Percentiles rank a stretch among this genome's conserved stretches.
These are phyloP conservation scores for Aptenodytes patagonicus DNA, from an alignment of 2,113 vertebrate genomes.

Conservation along the genomic window DNA sequence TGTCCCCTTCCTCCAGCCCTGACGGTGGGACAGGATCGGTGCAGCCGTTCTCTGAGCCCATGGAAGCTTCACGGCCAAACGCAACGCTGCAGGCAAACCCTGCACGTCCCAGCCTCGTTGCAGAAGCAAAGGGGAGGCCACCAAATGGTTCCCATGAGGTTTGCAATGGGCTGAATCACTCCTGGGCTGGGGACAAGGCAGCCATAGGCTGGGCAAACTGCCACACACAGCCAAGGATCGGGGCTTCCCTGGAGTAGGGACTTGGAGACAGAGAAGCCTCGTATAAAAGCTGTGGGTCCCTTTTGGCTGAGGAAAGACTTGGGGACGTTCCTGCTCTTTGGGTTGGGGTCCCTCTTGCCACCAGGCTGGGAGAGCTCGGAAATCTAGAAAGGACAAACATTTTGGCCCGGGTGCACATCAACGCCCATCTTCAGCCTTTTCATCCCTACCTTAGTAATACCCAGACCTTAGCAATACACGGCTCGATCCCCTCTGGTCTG, in stretches of 20 bases:
- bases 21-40: not conserved
- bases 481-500: not conserved
- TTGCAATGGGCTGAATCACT: not conserved
- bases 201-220: not conserved
- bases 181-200: not conserved
- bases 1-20: not conserved
- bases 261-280: not conserved
- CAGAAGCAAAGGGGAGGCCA: not conserved
- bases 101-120: accelerated
- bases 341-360: not conserved
- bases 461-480: not conserved
- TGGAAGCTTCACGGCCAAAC: not conserved
- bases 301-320: not conserved
- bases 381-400: not conserved
- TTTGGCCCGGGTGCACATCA: not conserved
- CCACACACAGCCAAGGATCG: not conserved
- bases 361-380: not conserved
- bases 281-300: not conserved
- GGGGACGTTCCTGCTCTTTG: not conserved
- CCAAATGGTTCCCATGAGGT: not conserved
- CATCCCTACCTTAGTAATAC: not conserved
- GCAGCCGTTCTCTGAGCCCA: not conserved
- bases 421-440: not conserved
- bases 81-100: not conserved
- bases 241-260: not conserved